A percentile compares a stretch with the other conserved stretches of the same genome.
phyloP scores from a whole-genome alignment of 2,113 vertebrate species.

The Psammodynastes pulverulentus region DNA sequence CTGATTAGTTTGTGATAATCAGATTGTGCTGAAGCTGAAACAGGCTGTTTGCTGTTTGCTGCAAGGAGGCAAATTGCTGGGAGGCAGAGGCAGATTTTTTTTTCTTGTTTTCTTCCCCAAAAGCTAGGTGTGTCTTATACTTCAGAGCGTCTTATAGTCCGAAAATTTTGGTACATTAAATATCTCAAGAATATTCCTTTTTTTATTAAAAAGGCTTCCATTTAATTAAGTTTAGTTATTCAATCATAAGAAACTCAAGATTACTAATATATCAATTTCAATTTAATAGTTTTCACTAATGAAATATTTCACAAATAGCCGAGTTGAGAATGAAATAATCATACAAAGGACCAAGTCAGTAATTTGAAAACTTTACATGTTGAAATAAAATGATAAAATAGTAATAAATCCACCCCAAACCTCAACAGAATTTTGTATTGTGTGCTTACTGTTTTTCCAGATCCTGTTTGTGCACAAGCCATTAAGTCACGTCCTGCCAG shows the following conservation, averaged over 20 bases:
- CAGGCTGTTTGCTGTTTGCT: too few species aligned
- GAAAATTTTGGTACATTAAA: too few species aligned
- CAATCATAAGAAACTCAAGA: not conserved
- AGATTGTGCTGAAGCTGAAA: too few species aligned
- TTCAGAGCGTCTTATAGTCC: too few species aligned
- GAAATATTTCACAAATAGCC: not conserved
- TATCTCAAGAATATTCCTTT: not conserved
- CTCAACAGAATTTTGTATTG: not conserved
- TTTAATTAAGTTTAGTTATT: not conserved
- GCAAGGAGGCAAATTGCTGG: too few species aligned
- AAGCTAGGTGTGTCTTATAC: too few species aligned
- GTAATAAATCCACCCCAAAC: not conserved
- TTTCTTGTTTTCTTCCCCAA: too few species aligned
- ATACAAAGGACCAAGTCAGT: not conserved
- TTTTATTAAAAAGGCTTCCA: not conserved
- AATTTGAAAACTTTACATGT: not conserved
- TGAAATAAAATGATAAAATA: not conserved
- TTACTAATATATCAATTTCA: not conserved
- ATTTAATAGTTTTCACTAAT: not conserved
- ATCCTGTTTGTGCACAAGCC: constrained; percentile 97
- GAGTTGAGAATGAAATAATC: not conserved
- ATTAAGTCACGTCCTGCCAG: constrained; percentile 87
- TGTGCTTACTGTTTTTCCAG: constrained; percentile 91
- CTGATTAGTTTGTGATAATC: too few species aligned
- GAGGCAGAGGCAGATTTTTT: too few species aligned